Evolutionary conservation across 2,888 invertebrate genomes (phyloP).

Genomic region (Phaonia tiefii): DNA sequence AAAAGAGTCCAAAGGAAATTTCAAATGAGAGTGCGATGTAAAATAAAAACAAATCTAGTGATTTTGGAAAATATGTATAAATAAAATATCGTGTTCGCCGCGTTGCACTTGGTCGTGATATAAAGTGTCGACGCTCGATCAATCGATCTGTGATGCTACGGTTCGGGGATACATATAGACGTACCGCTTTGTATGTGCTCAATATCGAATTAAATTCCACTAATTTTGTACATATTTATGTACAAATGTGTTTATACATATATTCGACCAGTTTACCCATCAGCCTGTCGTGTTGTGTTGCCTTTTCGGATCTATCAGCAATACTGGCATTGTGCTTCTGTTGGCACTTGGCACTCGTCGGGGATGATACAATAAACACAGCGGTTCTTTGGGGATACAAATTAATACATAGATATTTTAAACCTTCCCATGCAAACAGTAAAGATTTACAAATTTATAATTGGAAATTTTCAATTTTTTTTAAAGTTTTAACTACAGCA

Average conservation of each 20-base stretch:
- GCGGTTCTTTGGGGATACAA: no score
- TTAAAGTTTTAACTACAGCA: no score
- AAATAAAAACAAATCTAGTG: slow-evolving; percentile 26
- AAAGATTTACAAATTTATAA: no score
- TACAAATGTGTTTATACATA: not conserved
- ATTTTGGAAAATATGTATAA: slow-evolving; percentile 30
- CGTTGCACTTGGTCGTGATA: slow-evolving; percentile 61
- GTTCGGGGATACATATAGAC: no score
- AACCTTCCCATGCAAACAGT: no score
- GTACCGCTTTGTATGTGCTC: no score
- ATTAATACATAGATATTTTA: no score
- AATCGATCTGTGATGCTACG: slow-evolving; percentile 17
- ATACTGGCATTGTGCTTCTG: not conserved
- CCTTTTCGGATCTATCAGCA: slow-evolving; percentile 6
- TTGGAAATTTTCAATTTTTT: no score
- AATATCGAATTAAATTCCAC: no score
- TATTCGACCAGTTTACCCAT: slow-evolving; percentile 1
- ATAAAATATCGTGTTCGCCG: slow-evolving; percentile 7
- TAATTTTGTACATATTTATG: not conserved
- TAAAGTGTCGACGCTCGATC: slow-evolving; percentile 49
- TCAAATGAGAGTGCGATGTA: slow-evolving; percentile 4
- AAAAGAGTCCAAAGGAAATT: slow-evolving; percentile 54
- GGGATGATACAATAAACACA: not conserved
- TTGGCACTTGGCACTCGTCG: not conserved
- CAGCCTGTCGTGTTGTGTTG: slow-evolving; percentile 28